Conservation (phyloP, 2,888 invertebrate species). For the Oxyteleia sp. region DNA sequence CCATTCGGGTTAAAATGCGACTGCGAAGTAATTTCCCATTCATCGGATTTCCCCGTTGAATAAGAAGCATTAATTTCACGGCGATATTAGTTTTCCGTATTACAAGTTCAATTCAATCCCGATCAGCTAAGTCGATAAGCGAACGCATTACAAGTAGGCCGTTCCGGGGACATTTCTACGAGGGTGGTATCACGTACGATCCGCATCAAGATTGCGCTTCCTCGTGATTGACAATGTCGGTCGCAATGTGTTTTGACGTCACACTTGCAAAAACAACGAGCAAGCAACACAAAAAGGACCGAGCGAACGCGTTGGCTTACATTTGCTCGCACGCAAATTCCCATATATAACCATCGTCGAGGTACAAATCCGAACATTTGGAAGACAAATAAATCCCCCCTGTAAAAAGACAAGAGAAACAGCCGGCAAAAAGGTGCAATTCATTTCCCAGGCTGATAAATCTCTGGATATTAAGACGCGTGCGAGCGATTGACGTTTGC, state of each 20-base stretch:
- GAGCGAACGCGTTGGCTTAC: neutral
- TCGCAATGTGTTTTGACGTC: neutral
- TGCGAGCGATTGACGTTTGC: no score
- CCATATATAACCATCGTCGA: no score
- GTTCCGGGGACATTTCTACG: slow-evolving; percentile 40
- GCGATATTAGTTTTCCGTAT: slow-evolving; percentile 27
- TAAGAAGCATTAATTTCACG: slow-evolving; percentile 11
- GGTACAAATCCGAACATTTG: no score
- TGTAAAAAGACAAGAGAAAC: no score
- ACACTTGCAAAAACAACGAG: neutral
- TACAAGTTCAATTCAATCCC: slow-evolving; percentile 37
- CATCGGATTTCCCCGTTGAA: neutral
- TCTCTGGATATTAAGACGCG: no score
- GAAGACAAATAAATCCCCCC: no score
- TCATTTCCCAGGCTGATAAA: no score
- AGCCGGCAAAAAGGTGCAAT: no score
- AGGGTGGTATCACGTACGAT: slow-evolving; percentile 17
- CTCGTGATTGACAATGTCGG: slow-evolving; percentile 32
- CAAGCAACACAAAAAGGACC: no score
- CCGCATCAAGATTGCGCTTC: slow-evolving; percentile 17
- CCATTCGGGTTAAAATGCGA: no score
- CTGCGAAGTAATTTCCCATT: no score
- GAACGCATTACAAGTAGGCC: slow-evolving; percentile 52
- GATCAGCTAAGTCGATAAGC: slow-evolving; percentile 50
- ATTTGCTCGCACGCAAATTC: no score